Base-by-base conservation (phyloP, 2,113 vertebrate genomes). In the Corythornis madagascariensis region DNA sequence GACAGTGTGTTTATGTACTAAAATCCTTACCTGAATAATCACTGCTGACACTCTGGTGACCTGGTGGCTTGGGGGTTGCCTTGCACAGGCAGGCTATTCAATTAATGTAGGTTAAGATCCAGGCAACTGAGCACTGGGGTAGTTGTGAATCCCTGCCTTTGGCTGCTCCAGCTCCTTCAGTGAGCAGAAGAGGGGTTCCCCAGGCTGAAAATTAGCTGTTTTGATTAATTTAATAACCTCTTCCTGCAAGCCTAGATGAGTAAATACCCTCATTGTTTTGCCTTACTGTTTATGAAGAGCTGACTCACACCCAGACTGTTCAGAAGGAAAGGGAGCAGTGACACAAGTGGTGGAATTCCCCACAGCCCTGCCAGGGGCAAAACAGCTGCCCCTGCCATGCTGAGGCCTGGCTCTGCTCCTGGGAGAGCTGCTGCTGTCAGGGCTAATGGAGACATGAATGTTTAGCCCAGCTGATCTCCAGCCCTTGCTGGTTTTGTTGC, bases 91-190 rank as follows among this genome's bases (percentile, higher is more conserved):
- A 13, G 40, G 69, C 66, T 38, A 4, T 0, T 35, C 56, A 22
- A 48, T n/a, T 50, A 5, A 0, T 0, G 2, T 0, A 9, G 31
- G 10, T 25, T 9, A 18, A 11, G 11, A 6, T 0, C 3, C n/a
- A 3, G 1, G 42, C 9, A 38, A 26, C 19, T 5, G 35, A 45
- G 69, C 1, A 0, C 50, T 3, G 7, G 26, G 40, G 8, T 35
- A 1, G 22, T 13, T 2, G 1, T 6, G 10, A 69, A 13, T n/a
- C 50, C 82, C 6, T 3, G 33, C 9, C 48, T 52, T 66, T 2
- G 35, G 22, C 67, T 61, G n/a, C 66, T 60, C 40, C 28, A 11
- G 48, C 48, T 75, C 13, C 9, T 3, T 10, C 14, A 0, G 2
- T 33, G 55, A 66, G 65, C 73, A 28, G 26, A 33, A 33, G 24